These are phyloP conservation scores for Bombus waltoni DNA, from an alignment of 1,140 invertebrate genomes.

Conservation along the genomic window DNA sequence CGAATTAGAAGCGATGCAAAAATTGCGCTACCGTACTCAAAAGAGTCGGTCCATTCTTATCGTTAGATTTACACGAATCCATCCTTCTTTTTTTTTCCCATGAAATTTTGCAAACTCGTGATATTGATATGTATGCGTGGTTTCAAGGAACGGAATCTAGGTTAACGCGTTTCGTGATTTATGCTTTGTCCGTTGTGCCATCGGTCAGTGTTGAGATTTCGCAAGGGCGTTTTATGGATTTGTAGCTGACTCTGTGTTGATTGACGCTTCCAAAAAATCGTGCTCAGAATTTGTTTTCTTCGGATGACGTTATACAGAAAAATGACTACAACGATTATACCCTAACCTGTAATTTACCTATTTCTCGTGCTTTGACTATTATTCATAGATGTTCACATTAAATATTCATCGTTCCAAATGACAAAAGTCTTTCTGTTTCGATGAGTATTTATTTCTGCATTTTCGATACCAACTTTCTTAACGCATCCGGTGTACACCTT, in stretches of 20 bases:
- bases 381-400: too few relatives aligned
- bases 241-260: not conserved
- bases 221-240: not conserved
- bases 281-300: not conserved
- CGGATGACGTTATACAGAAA: too few relatives aligned
- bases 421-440: too few relatives aligned
- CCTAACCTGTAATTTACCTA: too few relatives aligned
- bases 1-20: too few relatives aligned
- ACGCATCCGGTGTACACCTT: too few relatives aligned
- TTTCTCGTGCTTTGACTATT: too few relatives aligned
- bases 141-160: not conserved
- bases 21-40: too few relatives aligned
- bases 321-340: too few relatives aligned
- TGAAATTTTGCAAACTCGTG: not conserved
- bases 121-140: not conserved
- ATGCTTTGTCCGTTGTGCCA: not conserved
- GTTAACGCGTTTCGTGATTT: conserved; percentile 15
- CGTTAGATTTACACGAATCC: not conserved
- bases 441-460: too few relatives aligned
- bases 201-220: not conserved
- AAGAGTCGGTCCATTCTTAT: not conserved
- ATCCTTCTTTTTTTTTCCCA: not conserved
- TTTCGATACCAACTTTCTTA: too few relatives aligned
- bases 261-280: not conserved
- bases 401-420: too few relatives aligned